Base-by-base conservation (phyloP, 1,140 invertebrate species). In the Lasaia peninsularis region DNA sequence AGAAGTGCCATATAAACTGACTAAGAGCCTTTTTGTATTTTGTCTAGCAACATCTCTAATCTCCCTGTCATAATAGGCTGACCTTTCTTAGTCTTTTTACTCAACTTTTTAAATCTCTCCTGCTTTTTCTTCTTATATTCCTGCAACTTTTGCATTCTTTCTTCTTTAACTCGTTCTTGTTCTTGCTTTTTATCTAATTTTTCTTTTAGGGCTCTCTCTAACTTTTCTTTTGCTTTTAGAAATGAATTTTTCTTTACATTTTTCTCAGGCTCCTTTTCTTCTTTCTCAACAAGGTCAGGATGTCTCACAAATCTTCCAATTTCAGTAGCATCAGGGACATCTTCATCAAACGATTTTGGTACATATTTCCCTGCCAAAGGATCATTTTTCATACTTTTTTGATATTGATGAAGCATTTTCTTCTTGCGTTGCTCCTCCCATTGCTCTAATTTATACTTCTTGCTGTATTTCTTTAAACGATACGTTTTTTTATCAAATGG, bases 41-140 rank as follows among this genome's bases (percentile, higher is more conserved):
- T 93, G 66, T 95, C 92, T n/a, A 95, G 80, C 31, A 96, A 78
- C 62, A 95, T 71, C 78, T 95, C 92, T 65, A 95, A 86, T 71
- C 94, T 89, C 24, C 92, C 92, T 60, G 92, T 94, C 94, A 96
- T 95, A 0, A 95, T 85, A 3, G 94, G 94, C 73, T 96, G 95
- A 8, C 95, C 95, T 76, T 92, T 94, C 61, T 91, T 93, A 2
- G 92, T 96, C 75, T 93, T 94, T 69, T 92, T 93, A 24, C 91
- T 92, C 18, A 95, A 78, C 62, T 92, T 92, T 75, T 93, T 94
- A 60, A 90, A 93, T 52, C 91, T 92, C 32, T 92, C 89, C 9
- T 91, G 83, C 73, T 93, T 95, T 35, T 92, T 92, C 64, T 92
- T 88, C 62, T 92, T 93, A 62, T 94, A 94, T 60, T 91, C 90